These are phyloP conservation scores for Cantharis flavilabris DNA, from an alignment of 2,888 invertebrate genomes.

Conservation along the genomic window DNA sequence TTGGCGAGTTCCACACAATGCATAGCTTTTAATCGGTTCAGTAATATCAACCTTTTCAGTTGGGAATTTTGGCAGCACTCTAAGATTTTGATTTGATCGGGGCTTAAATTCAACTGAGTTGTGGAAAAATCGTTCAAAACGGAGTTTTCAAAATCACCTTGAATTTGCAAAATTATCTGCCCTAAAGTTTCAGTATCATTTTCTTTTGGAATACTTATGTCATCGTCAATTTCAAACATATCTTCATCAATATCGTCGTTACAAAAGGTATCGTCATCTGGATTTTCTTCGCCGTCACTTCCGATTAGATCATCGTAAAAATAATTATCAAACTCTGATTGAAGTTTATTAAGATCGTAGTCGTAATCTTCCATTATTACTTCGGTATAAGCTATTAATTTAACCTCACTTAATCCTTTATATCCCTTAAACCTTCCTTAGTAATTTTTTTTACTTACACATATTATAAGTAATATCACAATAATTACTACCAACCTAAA, in stretches of 20 bases:
- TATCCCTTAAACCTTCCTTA: no score
- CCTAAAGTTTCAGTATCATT: neutral
- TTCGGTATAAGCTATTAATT: no score
- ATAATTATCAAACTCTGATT: neutral
- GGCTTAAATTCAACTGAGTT: neutral
- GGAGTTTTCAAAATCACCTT: neutral
- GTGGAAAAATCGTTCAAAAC: neutral
- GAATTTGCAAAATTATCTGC: neutral
- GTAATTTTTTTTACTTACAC: no score
- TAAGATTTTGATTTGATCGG: conserved; percentile 11
- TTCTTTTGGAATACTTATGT: neutral
- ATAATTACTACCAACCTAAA: neutral
- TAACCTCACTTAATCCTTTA: no score
- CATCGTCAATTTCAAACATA: neutral
- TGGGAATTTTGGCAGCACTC: conserved; percentile 37
- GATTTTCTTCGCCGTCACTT: neutral
- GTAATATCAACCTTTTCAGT: conserved; percentile 37
- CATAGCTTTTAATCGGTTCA: conserved; percentile 41
- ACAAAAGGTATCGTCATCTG: neutral
- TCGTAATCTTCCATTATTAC: neutral
- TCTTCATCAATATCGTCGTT: neutral
- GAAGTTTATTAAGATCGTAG: neutral
- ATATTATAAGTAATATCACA: no score
- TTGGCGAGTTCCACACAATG: conserved; percentile 37
- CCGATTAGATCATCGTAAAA: neutral